phyloP scores from a whole-genome alignment of 2,113 vertebrate species.

The Cavia aperea region DNA sequence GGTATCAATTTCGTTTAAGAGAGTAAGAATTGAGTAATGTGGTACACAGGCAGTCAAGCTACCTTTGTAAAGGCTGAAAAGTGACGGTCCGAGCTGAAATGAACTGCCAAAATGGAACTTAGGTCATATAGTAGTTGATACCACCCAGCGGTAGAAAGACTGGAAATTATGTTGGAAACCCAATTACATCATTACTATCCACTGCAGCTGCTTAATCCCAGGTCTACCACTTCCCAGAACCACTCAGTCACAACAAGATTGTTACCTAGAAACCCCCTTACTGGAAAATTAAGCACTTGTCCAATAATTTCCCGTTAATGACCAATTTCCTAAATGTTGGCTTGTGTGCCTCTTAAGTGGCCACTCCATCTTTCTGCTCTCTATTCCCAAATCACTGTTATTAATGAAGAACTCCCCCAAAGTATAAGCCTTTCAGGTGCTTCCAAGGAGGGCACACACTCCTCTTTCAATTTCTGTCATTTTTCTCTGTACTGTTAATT shows the following conservation, averaged over 20 bases:
- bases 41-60: neutral
- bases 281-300: slow-evolving; percentile 45
- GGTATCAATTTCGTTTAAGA: neutral
- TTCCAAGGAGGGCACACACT: neutral
- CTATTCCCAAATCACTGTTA: neutral
- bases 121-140: neutral
- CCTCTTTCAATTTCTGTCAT: neutral
- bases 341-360: neutral
- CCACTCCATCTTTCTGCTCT: slow-evolving; percentile 11
- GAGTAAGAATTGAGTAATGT: neutral
- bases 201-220: slow-evolving; percentile 48
- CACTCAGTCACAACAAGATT: slow-evolving; percentile 23
- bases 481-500: neutral
- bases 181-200: slow-evolving; percentile 38
- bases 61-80: neutral
- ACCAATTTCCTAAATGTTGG: slow-evolving; percentile 41
- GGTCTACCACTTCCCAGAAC: slow-evolving; percentile 48
- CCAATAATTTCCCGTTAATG: slow-evolving; percentile 47
- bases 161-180: slow-evolving; percentile 46
- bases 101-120: neutral
- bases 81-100: neutral
- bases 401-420: neutral
- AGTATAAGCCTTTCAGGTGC: neutral
- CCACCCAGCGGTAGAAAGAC: slow-evolving; percentile 37
- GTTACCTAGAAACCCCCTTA: slow-evolving; percentile 60